Evolutionary conservation across 2,888 invertebrate genomes (phyloP), one percentile per base, ranked within the genome.

Genomic region (Eupithecia exiguata): DNA sequence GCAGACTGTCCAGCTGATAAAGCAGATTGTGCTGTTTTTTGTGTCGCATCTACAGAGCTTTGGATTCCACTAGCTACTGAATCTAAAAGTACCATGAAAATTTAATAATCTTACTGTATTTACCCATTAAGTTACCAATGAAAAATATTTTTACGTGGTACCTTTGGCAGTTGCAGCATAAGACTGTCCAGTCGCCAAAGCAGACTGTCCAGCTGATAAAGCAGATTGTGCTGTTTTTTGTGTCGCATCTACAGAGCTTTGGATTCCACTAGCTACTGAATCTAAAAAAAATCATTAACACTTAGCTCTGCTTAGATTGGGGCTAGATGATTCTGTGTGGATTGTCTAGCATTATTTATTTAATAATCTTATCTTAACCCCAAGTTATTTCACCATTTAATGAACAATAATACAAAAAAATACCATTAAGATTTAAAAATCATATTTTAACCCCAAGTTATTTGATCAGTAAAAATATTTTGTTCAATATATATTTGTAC

Each of bases 1-100:
- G 87, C 89, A 1, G 88, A 86, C 76, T 88, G 87, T 14, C 89
- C 74, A 70, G 74, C 86, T 63, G 89, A 87, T 62, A 87, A 71
- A 74, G 87, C 89, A 1, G 88, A 86, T 77, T 88, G 87, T 16
- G 87, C 85, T 71, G 86, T 78, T 83, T 84, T 89, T 82, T 90
- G 87, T 76, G 89, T 86, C 0, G 81, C 82, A 76, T 87, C 87
- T 84, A 87, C 75, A 58, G 92, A 89, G 78, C 83, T 86, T 62
- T 85, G 82, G 76, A 84, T 68, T 68, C 83, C 82, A 78, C 84
- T 89, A 71, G 88, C 83, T 80, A 91, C 84, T 49, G 89, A 85
- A 84, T 91, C 91, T 91, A 91, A 76, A 88, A 89, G 74, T 77
- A 25, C 12, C 25, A 30, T 25, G 1, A 61, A 61, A 3, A 53